These are phyloP conservation scores for Hybognathus amarus DNA, from an alignment of 2,797 vertebrate species.

Conservation along the genomic window DNA sequence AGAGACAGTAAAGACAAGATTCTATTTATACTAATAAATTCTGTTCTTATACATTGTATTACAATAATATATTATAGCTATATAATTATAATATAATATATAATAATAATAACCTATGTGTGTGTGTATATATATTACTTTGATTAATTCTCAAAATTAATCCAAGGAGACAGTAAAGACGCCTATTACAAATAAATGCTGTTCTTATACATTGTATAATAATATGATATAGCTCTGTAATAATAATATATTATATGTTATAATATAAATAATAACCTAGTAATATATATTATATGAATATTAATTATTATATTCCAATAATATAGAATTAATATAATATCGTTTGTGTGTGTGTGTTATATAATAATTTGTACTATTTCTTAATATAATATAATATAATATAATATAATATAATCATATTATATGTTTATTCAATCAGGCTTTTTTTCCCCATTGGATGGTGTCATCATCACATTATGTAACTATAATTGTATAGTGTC, in stretches of 20 bases:
- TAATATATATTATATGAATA: background rate
- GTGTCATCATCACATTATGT: background rate
- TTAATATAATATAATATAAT: background rate
- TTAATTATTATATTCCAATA: too few species aligned
- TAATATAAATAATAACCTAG: background rate
- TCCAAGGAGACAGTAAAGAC: background rate
- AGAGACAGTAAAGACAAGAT: background rate
- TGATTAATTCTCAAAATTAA: background rate
- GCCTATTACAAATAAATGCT: background rate
- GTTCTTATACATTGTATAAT: background rate
- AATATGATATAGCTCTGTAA: background rate
- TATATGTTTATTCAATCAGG: background rate
- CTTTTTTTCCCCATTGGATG: slow-evolving; percentile 1
- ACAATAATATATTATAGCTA: background rate
- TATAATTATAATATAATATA: background rate
- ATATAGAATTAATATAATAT: too few species aligned
- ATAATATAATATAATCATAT: background rate
- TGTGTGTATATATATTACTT: background rate
- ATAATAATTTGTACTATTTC: background rate
- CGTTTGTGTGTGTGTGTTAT: too few species aligned
- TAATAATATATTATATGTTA: background rate
- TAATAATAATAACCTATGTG: too few species aligned
- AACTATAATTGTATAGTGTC: background rate
- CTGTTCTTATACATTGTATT: background rate
- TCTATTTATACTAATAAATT: background rate